Conservation (phyloP, 2,113 vertebrate genomes). For the Neoarius graeffei region DNA sequence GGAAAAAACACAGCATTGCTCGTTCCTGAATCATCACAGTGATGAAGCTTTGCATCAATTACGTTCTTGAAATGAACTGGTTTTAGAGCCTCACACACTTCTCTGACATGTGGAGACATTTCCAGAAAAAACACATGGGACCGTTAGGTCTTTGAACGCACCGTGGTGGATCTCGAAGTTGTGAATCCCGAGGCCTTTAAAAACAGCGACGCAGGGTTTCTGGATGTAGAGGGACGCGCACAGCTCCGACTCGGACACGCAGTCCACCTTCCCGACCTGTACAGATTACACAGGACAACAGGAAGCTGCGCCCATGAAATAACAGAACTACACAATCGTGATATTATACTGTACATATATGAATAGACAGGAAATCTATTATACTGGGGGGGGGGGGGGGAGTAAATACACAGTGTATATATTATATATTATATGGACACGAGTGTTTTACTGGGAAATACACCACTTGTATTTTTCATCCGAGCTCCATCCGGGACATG, state of each 20-base stretch:
- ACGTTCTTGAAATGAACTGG: background rate
- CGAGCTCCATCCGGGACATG: too few relatives aligned
- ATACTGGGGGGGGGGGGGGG: too few relatives aligned
- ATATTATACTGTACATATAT: background rate
- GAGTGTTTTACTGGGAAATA: too few relatives aligned
- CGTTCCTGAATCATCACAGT: background rate
- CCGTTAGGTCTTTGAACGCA: slow-evolving; percentile 62
- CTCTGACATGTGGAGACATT: background rate
- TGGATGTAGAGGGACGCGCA: slow-evolving; percentile 88
- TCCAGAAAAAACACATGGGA: too few relatives aligned
- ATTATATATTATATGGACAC: too few relatives aligned
- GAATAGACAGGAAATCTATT: background rate
- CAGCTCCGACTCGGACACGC: slow-evolving; percentile 73
- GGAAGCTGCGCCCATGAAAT: background rate
- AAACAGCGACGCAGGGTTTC: slow-evolving; percentile 87
- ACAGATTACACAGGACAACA: slow-evolving; percentile 12
- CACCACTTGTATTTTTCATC: too few relatives aligned
- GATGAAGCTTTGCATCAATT: too few relatives aligned
- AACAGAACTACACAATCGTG: background rate
- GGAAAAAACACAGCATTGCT: background rate
- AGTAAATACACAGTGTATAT: too few relatives aligned
- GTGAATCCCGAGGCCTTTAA: slow-evolving; percentile 91
- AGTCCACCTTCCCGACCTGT: slow-evolving; percentile 91
- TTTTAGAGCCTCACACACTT: background rate
- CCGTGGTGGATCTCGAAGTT: slow-evolving; percentile 97